Percentiles rank a stretch among this genome's conserved stretches.
Conservation (phyloP, 2,113 vertebrate genomes). For the Thermophis baileyi region DNA sequence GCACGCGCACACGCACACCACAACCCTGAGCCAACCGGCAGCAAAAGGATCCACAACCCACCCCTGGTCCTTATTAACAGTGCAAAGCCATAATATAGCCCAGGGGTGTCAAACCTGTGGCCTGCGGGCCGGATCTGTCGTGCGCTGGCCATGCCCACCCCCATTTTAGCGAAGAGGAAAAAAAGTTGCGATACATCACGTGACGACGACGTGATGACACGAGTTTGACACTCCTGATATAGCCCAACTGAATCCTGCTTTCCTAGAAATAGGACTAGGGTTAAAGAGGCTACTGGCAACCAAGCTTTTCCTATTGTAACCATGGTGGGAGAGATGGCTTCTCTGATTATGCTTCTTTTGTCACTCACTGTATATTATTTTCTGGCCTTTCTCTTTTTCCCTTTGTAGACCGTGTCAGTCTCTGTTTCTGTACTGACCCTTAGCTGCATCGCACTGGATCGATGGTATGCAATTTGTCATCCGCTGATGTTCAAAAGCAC, state of each 20-base stretch:
- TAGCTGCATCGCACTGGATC: slow-evolving; percentile 94
- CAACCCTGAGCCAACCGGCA: too few relatives aligned
- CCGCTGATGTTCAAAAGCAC: slow-evolving; percentile 98
- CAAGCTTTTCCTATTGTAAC: neutral
- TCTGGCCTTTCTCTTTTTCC: slow-evolving; percentile 20
- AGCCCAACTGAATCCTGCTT: neutral
- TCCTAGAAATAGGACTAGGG: neutral
- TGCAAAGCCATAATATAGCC: neutral
- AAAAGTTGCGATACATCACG: too few relatives aligned
- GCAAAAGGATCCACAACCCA: too few relatives aligned
- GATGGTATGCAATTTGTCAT: slow-evolving; percentile 98
- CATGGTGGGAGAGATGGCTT: neutral
- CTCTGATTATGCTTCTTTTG: neutral
- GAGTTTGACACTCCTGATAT: neutral
- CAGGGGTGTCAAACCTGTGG: neutral
- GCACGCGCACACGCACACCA: too few relatives aligned
- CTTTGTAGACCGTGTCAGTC: slow-evolving; percentile 88
- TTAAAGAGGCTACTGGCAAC: neutral
- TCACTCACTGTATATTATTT: neutral
- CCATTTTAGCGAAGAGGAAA: too few relatives aligned
- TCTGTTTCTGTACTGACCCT: slow-evolving; percentile 95
- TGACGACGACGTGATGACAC: too few relatives aligned
- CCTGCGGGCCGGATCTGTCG: too few relatives aligned
- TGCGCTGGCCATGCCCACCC: too few relatives aligned
- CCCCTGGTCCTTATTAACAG: too few relatives aligned